A percentile compares a stretch with the other conserved stretches of the same genome.
These are phyloP conservation scores for Lordiphosa stackelbergi DNA, from an alignment of 1,140 invertebrate species.

Conservation along the genomic window DNA sequence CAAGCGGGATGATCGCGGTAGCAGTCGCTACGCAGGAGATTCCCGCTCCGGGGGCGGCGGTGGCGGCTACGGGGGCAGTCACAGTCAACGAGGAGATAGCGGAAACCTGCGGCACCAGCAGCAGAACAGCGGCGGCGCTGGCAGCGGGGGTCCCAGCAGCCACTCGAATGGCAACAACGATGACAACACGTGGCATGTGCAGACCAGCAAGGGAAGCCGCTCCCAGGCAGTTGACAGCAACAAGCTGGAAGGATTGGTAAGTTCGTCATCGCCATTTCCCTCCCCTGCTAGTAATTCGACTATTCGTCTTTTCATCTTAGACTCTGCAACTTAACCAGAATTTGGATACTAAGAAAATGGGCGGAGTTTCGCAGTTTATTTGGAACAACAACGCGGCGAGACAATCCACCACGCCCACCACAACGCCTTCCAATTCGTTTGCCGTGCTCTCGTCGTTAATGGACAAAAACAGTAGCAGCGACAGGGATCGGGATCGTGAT, in stretches of 20 bases:
- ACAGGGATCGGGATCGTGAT: slow-evolving; percentile 46
- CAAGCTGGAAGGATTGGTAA: slow-evolving; percentile 67
- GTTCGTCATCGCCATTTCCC: background rate
- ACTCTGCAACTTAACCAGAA: slow-evolving; percentile 57
- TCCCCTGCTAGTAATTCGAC: too few relatives aligned
- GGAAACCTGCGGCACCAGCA: slow-evolving; percentile 46
- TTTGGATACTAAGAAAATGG: slow-evolving; percentile 72
- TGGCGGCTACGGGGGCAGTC: slow-evolving; percentile 58
- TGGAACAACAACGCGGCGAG: slow-evolving; percentile 41
- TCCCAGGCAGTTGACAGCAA: slow-evolving; percentile 63
- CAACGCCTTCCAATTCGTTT: slow-evolving; percentile 69
- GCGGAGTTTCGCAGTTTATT: slow-evolving; percentile 57
- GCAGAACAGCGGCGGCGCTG: slow-evolving; percentile 47
- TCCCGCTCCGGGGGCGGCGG: slow-evolving; percentile 30
- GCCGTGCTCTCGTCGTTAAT: slow-evolving; percentile 59
- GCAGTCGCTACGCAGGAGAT: slow-evolving; percentile 73
- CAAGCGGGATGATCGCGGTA: slow-evolving; percentile 65
- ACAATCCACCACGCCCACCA: slow-evolving; percentile 47
- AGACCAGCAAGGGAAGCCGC: slow-evolving; percentile 70
- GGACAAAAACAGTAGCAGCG: slow-evolving; percentile 55
- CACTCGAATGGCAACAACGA: slow-evolving; percentile 61
- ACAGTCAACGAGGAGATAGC: slow-evolving; percentile 58
- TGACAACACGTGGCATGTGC: slow-evolving; percentile 67
- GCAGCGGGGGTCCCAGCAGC: slow-evolving; percentile 12
- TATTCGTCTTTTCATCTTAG: slow-evolving; percentile 10